These are phyloP conservation scores for Paracentrotus lividus DNA, from an alignment of 53 echinoderm and acorn worm species.

Conservation along the genomic window DNA sequence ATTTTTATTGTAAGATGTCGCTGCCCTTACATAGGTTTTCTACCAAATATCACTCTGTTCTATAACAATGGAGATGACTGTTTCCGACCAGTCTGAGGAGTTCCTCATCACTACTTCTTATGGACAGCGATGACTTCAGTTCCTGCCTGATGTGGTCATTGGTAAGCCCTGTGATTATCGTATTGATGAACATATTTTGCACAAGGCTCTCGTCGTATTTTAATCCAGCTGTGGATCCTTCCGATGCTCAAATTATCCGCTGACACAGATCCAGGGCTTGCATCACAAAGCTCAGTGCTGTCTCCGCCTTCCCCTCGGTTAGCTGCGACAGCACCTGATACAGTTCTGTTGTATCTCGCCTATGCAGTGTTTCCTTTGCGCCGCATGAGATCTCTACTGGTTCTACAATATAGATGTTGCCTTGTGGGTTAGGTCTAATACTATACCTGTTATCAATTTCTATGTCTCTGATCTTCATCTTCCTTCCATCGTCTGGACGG, in stretches of 20 bases:
- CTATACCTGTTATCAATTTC: too few species aligned
- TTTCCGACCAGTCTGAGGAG: background rate
- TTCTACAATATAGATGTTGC: too few species aligned
- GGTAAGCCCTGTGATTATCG: background rate
- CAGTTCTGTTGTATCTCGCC: background rate
- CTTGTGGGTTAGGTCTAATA: too few species aligned
- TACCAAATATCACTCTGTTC: too few species aligned
- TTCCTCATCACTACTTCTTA: background rate
- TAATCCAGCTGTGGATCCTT: background rate
- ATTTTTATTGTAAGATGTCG: too few species aligned
- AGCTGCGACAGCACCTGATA: conserved; percentile 7
- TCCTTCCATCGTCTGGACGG: too few species aligned
- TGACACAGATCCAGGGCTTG: background rate
- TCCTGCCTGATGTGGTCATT: conserved; percentile 7
- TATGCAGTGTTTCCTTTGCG: too few species aligned
- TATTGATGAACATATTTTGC: background rate
- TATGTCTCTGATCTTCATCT: too few species aligned
- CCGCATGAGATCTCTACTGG: too few species aligned
- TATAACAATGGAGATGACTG: too few species aligned
- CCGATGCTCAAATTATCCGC: background rate
- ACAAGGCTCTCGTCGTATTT: background rate
- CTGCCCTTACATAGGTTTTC: too few species aligned
- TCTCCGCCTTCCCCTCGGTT: background rate
- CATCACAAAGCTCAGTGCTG: background rate
- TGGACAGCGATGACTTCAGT: background rate